phyloP scores from a whole-genome alignment of 2,888 invertebrate species.

The Ornithoptera alexandrae region DNA sequence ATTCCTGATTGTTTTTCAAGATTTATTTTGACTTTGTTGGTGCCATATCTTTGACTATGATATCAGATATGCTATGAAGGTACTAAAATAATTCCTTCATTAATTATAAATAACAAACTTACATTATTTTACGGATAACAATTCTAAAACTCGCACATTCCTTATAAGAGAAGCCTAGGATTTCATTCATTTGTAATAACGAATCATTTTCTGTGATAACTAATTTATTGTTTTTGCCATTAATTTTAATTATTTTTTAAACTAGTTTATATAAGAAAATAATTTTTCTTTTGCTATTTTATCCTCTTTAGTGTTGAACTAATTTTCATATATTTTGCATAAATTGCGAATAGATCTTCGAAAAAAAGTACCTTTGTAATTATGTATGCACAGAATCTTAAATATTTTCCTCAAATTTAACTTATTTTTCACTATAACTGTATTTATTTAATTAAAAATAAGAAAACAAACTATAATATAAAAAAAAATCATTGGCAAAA shows the following conservation, averaged over 20 bases:
- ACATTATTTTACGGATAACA: neutral
- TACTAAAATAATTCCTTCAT: neutral
- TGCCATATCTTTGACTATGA: neutral
- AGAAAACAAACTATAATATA: too few relatives aligned
- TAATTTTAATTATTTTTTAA: neutral
- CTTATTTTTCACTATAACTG: too few relatives aligned
- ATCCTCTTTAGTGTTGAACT: too few relatives aligned
- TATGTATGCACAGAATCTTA: too few relatives aligned
- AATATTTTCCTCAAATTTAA: too few relatives aligned
- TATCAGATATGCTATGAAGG: neutral
- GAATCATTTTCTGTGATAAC: constrained; percentile 24
- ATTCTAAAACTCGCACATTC: neutral
- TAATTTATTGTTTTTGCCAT: constrained; percentile 6
- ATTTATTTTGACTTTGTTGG: neutral
- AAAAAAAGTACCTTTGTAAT: too few relatives aligned
- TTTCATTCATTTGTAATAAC: constrained; percentile 12
- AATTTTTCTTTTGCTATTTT: too few relatives aligned
- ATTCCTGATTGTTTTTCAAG: neutral
- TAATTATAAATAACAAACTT: neutral
- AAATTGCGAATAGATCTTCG: too few relatives aligned
- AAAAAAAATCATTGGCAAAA: too few relatives aligned
- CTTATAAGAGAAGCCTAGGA: neutral
- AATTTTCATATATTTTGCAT: too few relatives aligned
- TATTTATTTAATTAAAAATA: too few relatives aligned
- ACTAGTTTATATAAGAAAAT: too few relatives aligned